Evolutionary conservation across 2,113 vertebrate species (phyloP).

Genomic region (Hucho hucho): DNA sequence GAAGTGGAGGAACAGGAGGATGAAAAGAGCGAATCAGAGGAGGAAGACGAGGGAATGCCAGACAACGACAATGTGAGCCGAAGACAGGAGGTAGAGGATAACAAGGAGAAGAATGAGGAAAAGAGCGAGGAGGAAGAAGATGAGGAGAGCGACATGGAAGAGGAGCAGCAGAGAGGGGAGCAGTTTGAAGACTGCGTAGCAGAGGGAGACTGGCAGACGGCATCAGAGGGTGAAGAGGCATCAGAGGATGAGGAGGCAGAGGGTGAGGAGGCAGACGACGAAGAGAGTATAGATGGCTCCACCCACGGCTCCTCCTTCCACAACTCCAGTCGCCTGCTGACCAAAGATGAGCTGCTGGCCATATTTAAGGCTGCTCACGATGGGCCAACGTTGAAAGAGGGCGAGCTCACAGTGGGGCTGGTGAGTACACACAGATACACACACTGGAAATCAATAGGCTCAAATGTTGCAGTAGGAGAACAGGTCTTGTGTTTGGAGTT

Average conservation of each 20-base stretch:
- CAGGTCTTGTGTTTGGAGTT: too few relatives aligned
- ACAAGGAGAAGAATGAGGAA: not conserved
- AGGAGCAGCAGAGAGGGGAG: conserved; percentile 56
- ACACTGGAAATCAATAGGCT: not conserved
- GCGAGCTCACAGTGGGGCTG: conserved; percentile 91
- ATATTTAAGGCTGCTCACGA: conserved; percentile 80
- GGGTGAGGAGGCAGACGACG: conserved; percentile 55
- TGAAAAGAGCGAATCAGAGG: conserved; percentile 60
- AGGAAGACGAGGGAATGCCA: conserved; percentile 28
- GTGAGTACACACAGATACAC: conserved; percentile 69
- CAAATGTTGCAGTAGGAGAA: too few relatives aligned
- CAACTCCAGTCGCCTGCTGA: conserved; percentile 85
- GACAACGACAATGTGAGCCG: conserved; percentile 20
- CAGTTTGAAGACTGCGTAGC: conserved; percentile 77
- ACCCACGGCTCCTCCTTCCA: conserved; percentile 44
- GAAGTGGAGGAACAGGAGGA: conserved; percentile 45
- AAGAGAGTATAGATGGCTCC: conserved; percentile 16
- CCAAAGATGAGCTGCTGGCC: conserved; percentile 82
- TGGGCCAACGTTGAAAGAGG: conserved; percentile 77
- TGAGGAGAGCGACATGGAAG: conserved; percentile 32
- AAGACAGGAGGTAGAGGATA: conserved; percentile 12
- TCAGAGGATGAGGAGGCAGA: conserved; percentile 78
- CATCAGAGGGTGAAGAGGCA: conserved; percentile 78
- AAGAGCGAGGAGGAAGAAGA: conserved; percentile 16
- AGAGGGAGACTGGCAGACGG: conserved; percentile 87